Conservation (phyloP, 1,140 invertebrate genomes). For the Formica exsecta region DNA sequence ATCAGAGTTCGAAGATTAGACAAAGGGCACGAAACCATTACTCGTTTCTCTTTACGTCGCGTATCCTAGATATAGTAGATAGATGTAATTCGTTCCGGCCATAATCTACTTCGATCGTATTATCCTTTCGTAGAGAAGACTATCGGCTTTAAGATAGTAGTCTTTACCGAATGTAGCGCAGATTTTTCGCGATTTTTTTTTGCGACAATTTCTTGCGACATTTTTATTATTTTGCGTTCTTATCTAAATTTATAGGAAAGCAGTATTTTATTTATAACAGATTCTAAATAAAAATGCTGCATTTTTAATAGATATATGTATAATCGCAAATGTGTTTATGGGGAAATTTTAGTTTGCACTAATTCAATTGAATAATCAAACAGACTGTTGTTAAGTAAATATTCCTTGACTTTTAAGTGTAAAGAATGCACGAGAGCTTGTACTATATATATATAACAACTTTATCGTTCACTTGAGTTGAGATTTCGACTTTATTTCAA, state of each 20-base stretch:
- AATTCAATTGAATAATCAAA: background rate
- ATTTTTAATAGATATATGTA: background rate
- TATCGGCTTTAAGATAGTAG: conserved; percentile 38
- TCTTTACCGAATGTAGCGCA: background rate
- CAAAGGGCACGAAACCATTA: background rate
- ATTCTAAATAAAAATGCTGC: background rate
- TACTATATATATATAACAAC: background rate
- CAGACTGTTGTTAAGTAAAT: background rate
- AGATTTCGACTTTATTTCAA: background rate
- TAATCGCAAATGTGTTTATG: background rate
- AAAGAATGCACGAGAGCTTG: background rate
- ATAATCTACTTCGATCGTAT: conserved; percentile 27
- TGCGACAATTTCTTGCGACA: background rate
- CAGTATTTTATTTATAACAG: background rate
- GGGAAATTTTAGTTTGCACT: background rate
- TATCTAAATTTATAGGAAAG: background rate
- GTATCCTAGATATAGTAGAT: background rate
- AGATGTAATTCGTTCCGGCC: background rate
- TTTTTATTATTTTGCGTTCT: background rate
- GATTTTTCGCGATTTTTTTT: conserved; percentile 19
- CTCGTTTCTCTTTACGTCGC: background rate
- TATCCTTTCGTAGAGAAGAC: conserved; percentile 18
- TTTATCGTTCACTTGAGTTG: background rate
- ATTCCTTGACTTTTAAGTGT: background rate
- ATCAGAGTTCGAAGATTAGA: conserved; percentile 10